Conservation (phyloP, 2,113 vertebrate genomes). For the Elephantulus edwardii region DNA sequence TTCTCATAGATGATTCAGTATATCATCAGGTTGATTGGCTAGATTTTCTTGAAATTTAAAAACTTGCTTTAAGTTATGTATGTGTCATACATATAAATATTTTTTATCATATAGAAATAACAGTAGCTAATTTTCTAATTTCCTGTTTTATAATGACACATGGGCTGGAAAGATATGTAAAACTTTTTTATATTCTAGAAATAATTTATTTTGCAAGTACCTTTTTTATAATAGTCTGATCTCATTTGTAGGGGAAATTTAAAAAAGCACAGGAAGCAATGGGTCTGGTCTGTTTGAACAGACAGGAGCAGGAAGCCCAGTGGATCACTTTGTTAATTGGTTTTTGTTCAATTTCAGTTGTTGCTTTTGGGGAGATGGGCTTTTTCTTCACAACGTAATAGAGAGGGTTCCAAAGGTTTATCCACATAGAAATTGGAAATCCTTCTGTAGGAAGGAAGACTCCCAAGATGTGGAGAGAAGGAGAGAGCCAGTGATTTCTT, state of each 20-base stretch:
- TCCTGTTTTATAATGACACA: slow-evolving; percentile 80
- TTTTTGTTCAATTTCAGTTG: slow-evolving; percentile 45
- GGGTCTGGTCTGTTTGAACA: slow-evolving; percentile 64
- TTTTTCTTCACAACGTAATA: background rate
- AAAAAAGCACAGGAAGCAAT: slow-evolving; percentile 66
- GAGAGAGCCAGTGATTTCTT: background rate
- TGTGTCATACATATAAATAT: slow-evolving; percentile 57
- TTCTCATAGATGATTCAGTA: background rate
- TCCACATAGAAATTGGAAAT: background rate
- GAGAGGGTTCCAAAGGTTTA: background rate
- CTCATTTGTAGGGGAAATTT: slow-evolving; percentile 78
- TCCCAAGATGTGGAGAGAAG: background rate
- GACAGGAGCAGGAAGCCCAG: slow-evolving; percentile 1
- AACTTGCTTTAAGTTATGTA: slow-evolving; percentile 6
- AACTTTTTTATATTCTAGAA: slow-evolving; percentile 78
- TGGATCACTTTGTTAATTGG: slow-evolving; percentile 54
- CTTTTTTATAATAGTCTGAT: slow-evolving; percentile 82
- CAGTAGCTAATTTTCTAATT: slow-evolving; percentile 71
- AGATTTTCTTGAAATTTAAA: slow-evolving; percentile 53
- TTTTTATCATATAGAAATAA: background rate
- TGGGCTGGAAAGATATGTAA: slow-evolving; percentile 74
- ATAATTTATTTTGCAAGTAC: slow-evolving; percentile 80
- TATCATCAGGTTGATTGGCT: background rate
- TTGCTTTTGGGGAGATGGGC: slow-evolving; percentile 64
- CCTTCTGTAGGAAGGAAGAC: background rate